These are phyloP conservation scores for Struthio camelus DNA, from an alignment of 2,113 vertebrate species.

Conservation along the genomic window DNA sequence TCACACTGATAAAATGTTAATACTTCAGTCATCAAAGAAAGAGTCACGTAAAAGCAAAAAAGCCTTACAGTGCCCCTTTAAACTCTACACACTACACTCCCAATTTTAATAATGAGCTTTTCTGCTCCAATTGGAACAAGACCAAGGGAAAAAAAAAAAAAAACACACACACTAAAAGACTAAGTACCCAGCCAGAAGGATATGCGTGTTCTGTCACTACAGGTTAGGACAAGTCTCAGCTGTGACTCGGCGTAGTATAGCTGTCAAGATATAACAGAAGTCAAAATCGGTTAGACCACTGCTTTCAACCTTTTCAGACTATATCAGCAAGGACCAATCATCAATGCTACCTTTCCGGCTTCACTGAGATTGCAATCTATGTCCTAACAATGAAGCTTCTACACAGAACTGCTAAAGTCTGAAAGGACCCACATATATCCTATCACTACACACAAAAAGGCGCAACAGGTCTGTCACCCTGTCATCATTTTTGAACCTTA, in stretches of 20 bases:
- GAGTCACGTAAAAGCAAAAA: neutral
- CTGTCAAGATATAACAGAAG: neutral
- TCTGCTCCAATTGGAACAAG: neutral
- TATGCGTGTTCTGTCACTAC: neutral
- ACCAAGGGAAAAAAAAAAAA: neutral
- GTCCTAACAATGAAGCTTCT: neutral
- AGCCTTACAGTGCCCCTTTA: accelerated
- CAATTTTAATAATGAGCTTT: neutral
- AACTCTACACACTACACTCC: neutral
- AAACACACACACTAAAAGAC: neutral
- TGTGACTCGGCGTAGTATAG: neutral
- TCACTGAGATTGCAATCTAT: neutral
- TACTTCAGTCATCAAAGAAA: neutral
- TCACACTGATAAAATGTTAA: neutral
- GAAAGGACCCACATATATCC: neutral
- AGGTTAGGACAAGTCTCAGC: neutral
- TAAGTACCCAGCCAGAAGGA: neutral
- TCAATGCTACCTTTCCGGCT: neutral
- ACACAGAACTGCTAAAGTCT: neutral
- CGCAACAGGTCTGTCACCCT: neutral
- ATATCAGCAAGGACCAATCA: neutral
- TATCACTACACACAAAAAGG: neutral
- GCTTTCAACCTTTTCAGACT: neutral
- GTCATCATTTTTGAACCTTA: neutral
- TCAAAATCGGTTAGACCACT: neutral